phyloP scores from a whole-genome alignment of 2,888 invertebrate species.

The Pterobdella sp. region DNA sequence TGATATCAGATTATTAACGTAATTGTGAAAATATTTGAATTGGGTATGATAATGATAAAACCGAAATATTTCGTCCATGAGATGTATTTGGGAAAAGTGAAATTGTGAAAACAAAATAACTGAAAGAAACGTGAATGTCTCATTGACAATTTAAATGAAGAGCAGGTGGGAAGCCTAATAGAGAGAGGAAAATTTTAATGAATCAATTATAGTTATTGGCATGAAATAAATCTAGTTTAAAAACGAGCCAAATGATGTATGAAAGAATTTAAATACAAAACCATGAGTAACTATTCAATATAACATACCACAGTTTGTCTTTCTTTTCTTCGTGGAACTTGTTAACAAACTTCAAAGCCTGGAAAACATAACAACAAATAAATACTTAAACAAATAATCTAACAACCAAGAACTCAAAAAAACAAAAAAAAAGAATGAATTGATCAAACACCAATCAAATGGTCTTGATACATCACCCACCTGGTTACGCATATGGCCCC shows the following conservation, averaged over 20 bases:
- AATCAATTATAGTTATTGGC: not conserved
- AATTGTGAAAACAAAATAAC: too few species aligned
- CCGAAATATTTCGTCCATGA: too few species aligned
- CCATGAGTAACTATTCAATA: too few species aligned
- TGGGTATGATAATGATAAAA: not conserved
- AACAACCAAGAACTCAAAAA: not conserved
- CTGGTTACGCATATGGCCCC: slow-evolving; percentile 23
- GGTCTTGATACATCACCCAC: not conserved
- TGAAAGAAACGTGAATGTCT: too few species aligned
- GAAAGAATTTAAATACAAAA: not conserved
- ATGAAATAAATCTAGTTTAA: not conserved
- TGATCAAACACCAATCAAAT: not conserved
- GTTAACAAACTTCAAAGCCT: slow-evolving; percentile 82
- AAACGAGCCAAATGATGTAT: not conserved
- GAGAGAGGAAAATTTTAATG: too few species aligned
- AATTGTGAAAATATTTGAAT: not conserved
- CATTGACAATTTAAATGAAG: too few species aligned
- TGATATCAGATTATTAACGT: not conserved
- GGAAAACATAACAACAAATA: slow-evolving; percentile 53
- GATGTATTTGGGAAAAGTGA: too few species aligned
- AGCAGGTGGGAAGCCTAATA: too few species aligned
- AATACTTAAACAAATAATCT: not conserved
- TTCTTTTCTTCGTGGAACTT: slow-evolving; percentile 82
- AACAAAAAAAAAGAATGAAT: not conserved
- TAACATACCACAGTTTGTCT: slow-evolving; percentile 63